phyloP scores from a whole-genome alignment of 2,888 invertebrate species.

The Cenopis cana region DNA sequence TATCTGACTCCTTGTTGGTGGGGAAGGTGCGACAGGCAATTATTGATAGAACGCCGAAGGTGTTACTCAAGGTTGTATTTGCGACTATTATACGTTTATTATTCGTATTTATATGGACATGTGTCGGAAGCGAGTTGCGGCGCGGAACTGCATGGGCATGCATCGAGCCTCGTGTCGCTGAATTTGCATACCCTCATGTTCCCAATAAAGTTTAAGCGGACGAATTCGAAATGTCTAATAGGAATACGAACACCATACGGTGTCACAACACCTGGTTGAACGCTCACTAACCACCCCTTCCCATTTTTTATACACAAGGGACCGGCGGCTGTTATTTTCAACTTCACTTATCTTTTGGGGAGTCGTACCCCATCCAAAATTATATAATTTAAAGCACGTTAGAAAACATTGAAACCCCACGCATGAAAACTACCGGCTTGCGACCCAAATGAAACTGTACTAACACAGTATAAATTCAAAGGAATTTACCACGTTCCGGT shows the following conservation, averaged over 20 bases:
- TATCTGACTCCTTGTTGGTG: too few relatives aligned
- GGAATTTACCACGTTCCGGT: background rate
- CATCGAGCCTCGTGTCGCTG: too few relatives aligned
- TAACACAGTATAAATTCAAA: background rate
- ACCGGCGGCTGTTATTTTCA: slow-evolving; percentile 7
- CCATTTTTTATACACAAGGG: slow-evolving; percentile 24
- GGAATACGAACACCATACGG: background rate
- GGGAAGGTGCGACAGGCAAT: too few relatives aligned
- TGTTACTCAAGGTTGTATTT: too few relatives aligned
- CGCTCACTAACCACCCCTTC: slow-evolving; percentile 8
- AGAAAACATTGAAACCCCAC: slow-evolving; percentile 25
- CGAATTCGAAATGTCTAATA: background rate
- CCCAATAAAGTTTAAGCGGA: too few relatives aligned
- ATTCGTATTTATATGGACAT: too few relatives aligned
- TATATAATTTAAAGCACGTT: slow-evolving; percentile 11
- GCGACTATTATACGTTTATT: too few relatives aligned
- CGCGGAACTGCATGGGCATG: too few relatives aligned
- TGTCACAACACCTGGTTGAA: slow-evolving; percentile 6
- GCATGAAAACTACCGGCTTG: background rate
- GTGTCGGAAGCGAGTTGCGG: too few relatives aligned
- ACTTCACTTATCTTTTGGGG: slow-evolving; percentile 21
- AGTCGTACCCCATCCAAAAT: slow-evolving; percentile 13
- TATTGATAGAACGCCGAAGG: too few relatives aligned
- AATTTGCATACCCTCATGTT: too few relatives aligned
- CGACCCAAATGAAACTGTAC: background rate